Conservation (phyloP, 2,888 invertebrate genomes). For the Diogma glabrata region DNA sequence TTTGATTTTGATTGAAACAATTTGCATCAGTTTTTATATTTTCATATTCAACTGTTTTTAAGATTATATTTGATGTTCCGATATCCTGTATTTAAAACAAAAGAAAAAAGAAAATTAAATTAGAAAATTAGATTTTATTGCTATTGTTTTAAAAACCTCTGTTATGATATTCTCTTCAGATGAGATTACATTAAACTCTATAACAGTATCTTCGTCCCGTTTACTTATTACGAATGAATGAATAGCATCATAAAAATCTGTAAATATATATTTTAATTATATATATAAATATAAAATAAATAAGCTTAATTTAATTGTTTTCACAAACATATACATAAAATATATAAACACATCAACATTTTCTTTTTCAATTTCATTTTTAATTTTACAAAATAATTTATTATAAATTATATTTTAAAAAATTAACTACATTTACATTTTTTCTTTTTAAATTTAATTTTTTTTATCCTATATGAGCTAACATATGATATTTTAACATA, state of each 20-base stretch:
- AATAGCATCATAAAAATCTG: conserved; percentile 6
- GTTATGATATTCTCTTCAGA: too few species aligned
- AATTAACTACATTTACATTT: neutral
- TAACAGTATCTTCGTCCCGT: neutral
- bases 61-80: too few species aligned
- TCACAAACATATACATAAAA: neutral
- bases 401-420: conserved; percentile 6
- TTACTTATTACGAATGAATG: conserved; percentile 1
- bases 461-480: conserved; percentile 6
- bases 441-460: neutral
- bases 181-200: too few species aligned
- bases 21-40: too few species aligned
- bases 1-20: too few species aligned
- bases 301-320: neutral
- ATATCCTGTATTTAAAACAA: too few species aligned
- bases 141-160: too few species aligned
- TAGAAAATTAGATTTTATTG: too few species aligned
- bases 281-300: neutral
- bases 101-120: too few species aligned
- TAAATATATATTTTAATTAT: conserved; percentile 3
- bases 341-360: neutral
- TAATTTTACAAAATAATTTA: neutral
- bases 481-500: conserved; percentile 14
- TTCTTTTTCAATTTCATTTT: neutral
- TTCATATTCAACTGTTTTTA: too few species aligned